Conservation (phyloP, 2,113 vertebrate genomes). For the Peromyscus californicus region DNA sequence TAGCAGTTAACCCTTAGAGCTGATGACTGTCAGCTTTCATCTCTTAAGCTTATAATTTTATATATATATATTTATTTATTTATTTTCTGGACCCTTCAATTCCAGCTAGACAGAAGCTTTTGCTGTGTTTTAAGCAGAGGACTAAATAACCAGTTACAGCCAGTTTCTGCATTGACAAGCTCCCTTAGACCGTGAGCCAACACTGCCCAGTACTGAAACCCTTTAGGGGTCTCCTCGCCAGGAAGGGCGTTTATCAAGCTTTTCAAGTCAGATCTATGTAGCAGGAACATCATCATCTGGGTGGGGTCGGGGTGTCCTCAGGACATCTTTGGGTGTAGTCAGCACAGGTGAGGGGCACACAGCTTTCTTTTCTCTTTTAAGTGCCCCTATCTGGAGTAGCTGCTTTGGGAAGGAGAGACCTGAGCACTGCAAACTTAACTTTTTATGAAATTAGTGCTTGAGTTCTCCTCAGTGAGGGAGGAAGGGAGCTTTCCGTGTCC, state of each 20-base stretch:
- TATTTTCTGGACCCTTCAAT: too few species aligned
- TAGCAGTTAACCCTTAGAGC: too few species aligned
- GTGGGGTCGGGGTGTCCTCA: neutral
- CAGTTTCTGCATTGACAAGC: neutral
- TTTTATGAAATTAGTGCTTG: neutral
- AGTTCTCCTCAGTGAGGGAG: neutral
- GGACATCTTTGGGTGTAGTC: neutral
- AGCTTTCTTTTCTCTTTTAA: neutral
- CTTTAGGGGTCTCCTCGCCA: neutral
- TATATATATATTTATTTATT: too few species aligned
- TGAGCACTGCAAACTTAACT: neutral
- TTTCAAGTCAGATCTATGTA: neutral
- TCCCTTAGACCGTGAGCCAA: neutral
- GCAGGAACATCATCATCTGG: neutral
- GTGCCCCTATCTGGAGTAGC: neutral
- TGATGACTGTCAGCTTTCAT: too few species aligned
- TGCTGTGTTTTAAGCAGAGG: neutral
- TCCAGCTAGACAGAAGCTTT: neutral
- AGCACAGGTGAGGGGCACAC: neutral
- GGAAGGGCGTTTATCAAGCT: neutral
- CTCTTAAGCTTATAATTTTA: too few species aligned
- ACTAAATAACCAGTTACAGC: neutral
- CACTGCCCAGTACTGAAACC: fast-evolving
- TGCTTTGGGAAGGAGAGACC: neutral
- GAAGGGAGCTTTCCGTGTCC: conserved; percentile 22